Base-by-base conservation (phyloP, 2,113 vertebrate genomes). In the Camelus bactrianus region DNA sequence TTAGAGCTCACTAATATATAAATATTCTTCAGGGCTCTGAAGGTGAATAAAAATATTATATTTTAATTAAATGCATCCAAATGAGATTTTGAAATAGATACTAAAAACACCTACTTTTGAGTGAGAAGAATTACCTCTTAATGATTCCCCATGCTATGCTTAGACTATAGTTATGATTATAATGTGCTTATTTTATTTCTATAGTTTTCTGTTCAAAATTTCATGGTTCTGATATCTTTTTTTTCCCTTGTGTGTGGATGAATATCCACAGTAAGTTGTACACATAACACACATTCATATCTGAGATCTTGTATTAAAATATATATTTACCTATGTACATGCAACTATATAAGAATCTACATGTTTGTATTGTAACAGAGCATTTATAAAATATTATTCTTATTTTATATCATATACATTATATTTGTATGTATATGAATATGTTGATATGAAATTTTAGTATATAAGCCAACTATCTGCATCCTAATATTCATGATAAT, bases 1-100 rank as follows among this genome's bases (percentile, higher is more conserved):
- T 92, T 81, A 67, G 19, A 48, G n/a, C 42, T 92, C 6, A 72
- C 13, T 46, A 86, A 52, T 69, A 86, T n/a, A 46, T 70, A 5
- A 46, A 35, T 88, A 89, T 69, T 65, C n/a, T 65, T 72, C 62
- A 35, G 7, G 3, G 6, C 30, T 77, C 20, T 89, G 32, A 92
- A 83, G n/a, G 86, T 77, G 84, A 92, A 76, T 52, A 60, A 91
- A 93, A 82, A 24, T 65, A 77, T 46, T 62, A n/a, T 8, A 67
- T 73, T 82, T 93, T 94, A 95, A 85, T 76, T 95, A 92, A 93
- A 85, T 91, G 75, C 2, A 83, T 62, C 26, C 42, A 95, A 96
- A 83, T 77, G 38, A 94, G 30, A 54, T 86, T 81, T 93, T 76
- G 28, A 89, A 95, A 62, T 52, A 60, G 28, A 88, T 58, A 87